A percentile compares a stretch with the other conserved stretches of the same genome.
Evolutionary conservation across 2,113 vertebrate genomes (phyloP).

Genomic region (Emydura subglobosa): DNA sequence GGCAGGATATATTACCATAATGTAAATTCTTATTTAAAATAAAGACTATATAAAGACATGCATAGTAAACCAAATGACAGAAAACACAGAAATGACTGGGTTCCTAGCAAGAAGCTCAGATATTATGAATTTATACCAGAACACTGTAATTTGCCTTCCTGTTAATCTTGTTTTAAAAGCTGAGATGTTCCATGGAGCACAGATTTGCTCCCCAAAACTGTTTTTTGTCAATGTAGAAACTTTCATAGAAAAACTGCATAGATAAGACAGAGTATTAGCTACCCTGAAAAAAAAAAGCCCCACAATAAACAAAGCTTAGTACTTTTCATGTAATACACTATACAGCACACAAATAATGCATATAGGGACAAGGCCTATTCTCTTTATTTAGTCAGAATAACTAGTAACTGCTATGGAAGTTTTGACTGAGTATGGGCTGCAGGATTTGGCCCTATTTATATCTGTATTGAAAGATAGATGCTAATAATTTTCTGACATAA

Average conservation of each 20-base stretch:
- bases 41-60: not conserved
- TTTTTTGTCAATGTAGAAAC: not conserved
- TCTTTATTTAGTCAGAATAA: not conserved
- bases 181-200: not conserved
- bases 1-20: not conserved
- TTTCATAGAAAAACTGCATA: not conserved
- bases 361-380: not conserved
- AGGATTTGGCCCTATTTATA: conserved; percentile 1
- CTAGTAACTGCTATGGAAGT: not conserved
- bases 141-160: conserved; percentile 13
- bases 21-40: not conserved
- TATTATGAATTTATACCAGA: not conserved
- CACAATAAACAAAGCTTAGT: not conserved
- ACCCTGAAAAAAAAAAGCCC: not conserved
- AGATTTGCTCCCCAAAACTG: not conserved
- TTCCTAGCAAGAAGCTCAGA: not conserved
- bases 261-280: not conserved
- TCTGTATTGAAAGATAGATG: not conserved
- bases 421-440: not conserved
- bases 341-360: not conserved
- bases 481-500: not conserved
- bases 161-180: not conserved
- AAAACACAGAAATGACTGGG: not conserved
- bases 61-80: not conserved
- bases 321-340: not conserved